phyloP scores from a whole-genome alignment of 2,797 vertebrate species.

The Cossypha caffra region DNA sequence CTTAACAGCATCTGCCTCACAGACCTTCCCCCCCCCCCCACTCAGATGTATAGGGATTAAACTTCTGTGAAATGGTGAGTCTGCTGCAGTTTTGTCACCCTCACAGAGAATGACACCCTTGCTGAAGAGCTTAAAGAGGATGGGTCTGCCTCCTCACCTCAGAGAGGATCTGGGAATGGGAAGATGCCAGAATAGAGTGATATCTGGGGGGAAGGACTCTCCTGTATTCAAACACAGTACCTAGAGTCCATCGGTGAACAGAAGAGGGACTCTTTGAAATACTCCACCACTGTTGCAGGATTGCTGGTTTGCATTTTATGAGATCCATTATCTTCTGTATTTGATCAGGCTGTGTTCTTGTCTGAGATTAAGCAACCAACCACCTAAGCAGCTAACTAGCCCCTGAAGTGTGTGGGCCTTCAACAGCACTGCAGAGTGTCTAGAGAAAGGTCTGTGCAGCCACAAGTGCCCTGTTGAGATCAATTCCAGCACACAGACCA shows the following conservation, averaged over 20 bases:
- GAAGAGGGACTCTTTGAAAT: not conserved
- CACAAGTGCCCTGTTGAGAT: not conserved
- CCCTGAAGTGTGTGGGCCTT: not conserved
- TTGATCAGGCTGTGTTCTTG: not conserved
- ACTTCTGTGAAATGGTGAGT: not conserved
- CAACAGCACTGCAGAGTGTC: not conserved
- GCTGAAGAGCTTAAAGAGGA: not conserved
- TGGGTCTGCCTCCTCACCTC: not conserved
- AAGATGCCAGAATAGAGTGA: not conserved
- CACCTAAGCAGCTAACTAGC: not conserved
- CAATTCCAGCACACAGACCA: not conserved
- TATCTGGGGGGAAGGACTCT: not conserved
- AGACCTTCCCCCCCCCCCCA: not conserved
- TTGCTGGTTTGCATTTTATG: not conserved
- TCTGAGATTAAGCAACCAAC: not conserved
- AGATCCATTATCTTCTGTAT: not conserved
- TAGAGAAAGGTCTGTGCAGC: not conserved
- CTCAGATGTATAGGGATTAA: not conserved
- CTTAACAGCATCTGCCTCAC: slow-evolving; percentile 56
- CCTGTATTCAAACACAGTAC: not conserved
- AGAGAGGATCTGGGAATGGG: not conserved
- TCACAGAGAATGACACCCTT: not conserved
- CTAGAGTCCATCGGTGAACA: not conserved
- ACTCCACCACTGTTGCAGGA: not conserved
- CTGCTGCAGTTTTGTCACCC: not conserved